These are phyloP conservation scores for Eublepharis macularius DNA, from an alignment of 2,113 vertebrate species.

Conservation along the genomic window DNA sequence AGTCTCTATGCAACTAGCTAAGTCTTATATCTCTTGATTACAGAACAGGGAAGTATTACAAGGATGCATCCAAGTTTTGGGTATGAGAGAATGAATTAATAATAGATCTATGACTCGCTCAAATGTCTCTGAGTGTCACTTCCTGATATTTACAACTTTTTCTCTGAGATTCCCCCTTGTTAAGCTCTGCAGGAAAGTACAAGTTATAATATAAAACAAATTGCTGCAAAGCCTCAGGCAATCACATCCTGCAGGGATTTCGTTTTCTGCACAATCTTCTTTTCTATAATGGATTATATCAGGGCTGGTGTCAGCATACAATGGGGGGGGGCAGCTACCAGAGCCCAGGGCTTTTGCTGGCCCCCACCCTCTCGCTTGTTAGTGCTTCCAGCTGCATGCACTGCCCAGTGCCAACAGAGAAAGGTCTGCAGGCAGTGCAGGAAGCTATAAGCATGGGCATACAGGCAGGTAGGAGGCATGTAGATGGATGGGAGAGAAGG, in stretches of 20 bases:
- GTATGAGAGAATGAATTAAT: neutral
- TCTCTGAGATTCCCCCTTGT: neutral
- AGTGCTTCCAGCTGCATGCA: no score
- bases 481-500: no score
- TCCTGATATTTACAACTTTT: neutral
- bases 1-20: neutral
- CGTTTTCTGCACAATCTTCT: neutral
- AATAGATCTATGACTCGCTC: neutral
- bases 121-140: neutral
- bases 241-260: neutral
- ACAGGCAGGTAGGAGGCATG: no score
- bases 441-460: no score
- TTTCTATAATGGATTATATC: neutral
- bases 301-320: no score
- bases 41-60: neutral
- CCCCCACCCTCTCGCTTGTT: no score
- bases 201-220: neutral
- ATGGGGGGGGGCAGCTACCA: no score
- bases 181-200: neutral
- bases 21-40: neutral
- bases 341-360: no score
- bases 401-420: no score
- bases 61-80: neutral
- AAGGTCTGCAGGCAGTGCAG: no score
- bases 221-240: constrained; percentile 9